phyloP scores from a whole-genome alignment of 2,113 vertebrate species.

The Microtus richardsoni region DNA sequence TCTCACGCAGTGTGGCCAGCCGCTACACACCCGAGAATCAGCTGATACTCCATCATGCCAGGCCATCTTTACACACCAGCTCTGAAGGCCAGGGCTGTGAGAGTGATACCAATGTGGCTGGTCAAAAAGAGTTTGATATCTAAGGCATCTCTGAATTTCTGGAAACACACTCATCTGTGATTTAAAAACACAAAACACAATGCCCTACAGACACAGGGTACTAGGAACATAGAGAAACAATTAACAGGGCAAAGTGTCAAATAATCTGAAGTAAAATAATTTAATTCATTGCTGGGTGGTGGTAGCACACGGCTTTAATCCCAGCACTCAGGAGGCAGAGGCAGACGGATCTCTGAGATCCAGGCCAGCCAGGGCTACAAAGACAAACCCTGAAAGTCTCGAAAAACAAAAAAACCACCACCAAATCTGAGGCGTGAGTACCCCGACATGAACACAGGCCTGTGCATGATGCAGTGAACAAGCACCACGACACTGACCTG shows the following conservation, averaged over 20 bases:
- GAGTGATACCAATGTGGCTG: neutral
- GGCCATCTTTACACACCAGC: neutral
- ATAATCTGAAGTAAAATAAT: neutral
- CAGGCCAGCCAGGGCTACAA: neutral
- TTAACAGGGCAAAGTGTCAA: neutral
- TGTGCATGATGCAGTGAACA: neutral
- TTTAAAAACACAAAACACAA: neutral
- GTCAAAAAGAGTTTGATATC: neutral
- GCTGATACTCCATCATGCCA: neutral
- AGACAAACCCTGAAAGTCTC: neutral
- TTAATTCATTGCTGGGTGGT: neutral
- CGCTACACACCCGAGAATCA: neutral
- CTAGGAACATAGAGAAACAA: neutral
- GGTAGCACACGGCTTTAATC: neutral
- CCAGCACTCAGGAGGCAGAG: neutral
- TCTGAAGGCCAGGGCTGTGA: neutral
- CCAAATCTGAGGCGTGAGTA: neutral
- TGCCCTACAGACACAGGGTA: neutral
- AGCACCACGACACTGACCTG: neutral
- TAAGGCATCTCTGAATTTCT: conserved; percentile 17
- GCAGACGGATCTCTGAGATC: neutral
- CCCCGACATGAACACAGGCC: neutral
- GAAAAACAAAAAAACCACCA: neutral
- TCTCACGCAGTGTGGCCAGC: neutral
- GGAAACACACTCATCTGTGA: neutral